A percentile compares a stretch with the other conserved stretches of the same genome.
phyloP scores from a whole-genome alignment of 2,113 vertebrate species.

The Anhinga anhinga region DNA sequence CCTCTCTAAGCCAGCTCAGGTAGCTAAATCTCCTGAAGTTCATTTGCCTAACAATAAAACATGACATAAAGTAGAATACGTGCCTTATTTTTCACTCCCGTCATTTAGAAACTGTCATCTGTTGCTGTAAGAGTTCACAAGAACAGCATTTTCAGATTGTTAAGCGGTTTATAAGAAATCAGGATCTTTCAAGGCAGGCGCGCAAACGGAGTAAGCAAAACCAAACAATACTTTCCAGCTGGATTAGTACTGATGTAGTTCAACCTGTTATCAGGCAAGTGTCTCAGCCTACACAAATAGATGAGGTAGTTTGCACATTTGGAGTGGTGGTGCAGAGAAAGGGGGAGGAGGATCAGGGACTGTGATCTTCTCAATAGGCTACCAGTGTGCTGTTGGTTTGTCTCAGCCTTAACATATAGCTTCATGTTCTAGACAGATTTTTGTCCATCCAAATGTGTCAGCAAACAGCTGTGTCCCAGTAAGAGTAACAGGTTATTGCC shows the following conservation, averaged over 20 bases:
- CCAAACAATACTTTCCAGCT: not conserved
- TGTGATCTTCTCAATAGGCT: not conserved
- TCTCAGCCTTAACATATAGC: not conserved
- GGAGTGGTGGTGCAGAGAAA: not conserved
- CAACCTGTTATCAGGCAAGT: not conserved
- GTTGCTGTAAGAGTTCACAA: not conserved
- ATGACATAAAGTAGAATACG: not conserved
- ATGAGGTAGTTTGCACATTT: not conserved
- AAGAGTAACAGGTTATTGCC: not conserved
- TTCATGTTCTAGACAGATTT: not conserved
- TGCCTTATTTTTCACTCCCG: not conserved
- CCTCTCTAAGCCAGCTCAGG: not conserved
- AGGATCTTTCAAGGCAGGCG: not conserved
- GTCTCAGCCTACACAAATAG: not conserved
- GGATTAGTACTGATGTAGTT: not conserved
- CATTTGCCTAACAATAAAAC: not conserved
- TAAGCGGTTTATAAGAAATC: not conserved
- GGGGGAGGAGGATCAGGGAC: not conserved
- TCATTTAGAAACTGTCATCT: not conserved
- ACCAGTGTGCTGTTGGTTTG: not conserved
- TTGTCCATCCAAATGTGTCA: not conserved
- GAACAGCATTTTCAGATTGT: not conserved
- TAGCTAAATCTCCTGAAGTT: not conserved
- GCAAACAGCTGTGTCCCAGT: fast-evolving
- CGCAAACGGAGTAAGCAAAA: not conserved